Percentiles rank a stretch among this genome's conserved stretches.
Evolutionary conservation across 1,140 invertebrate genomes (phyloP).

Genomic region (Pentalonia nigronervosa): DNA sequence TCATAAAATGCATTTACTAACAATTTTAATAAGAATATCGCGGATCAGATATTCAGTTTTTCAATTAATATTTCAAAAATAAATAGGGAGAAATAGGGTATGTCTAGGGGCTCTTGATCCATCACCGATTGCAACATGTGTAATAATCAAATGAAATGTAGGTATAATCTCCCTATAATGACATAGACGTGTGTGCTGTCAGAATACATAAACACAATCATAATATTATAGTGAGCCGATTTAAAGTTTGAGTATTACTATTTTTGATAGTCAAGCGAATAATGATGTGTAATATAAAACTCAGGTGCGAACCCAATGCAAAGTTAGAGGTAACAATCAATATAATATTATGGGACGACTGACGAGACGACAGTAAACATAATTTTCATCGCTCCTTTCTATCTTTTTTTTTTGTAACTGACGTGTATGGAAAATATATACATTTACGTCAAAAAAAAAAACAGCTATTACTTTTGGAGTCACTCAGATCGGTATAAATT

Average conservation of each 20-base stretch:
- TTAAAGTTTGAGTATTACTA: background rate
- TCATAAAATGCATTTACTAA: background rate
- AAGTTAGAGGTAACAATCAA: slow-evolving; percentile 29
- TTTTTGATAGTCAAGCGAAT: background rate
- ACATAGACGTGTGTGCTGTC: background rate
- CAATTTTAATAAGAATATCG: background rate
- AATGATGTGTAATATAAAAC: background rate
- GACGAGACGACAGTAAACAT: slow-evolving; percentile 18
- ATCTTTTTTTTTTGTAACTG: background rate
- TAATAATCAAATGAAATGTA: background rate
- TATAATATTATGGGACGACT: slow-evolving; percentile 17
- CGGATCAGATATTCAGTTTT: background rate
- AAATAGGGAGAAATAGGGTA: background rate
- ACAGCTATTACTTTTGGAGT: slow-evolving; percentile 43
- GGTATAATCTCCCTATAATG: background rate
- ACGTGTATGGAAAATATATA: slow-evolving; percentile 37
- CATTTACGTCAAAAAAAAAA: slow-evolving; percentile 14
- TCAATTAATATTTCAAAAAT: background rate
- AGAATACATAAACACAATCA: background rate
- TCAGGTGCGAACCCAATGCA: background rate
- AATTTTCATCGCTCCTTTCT: background rate
- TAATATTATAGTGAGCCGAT: background rate
- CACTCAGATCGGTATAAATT: slow-evolving; percentile 45
- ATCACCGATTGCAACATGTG: background rate
- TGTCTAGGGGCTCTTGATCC: background rate